phyloP scores from a whole-genome alignment of 2,797 vertebrate species.

The Cuculus canorus region DNA sequence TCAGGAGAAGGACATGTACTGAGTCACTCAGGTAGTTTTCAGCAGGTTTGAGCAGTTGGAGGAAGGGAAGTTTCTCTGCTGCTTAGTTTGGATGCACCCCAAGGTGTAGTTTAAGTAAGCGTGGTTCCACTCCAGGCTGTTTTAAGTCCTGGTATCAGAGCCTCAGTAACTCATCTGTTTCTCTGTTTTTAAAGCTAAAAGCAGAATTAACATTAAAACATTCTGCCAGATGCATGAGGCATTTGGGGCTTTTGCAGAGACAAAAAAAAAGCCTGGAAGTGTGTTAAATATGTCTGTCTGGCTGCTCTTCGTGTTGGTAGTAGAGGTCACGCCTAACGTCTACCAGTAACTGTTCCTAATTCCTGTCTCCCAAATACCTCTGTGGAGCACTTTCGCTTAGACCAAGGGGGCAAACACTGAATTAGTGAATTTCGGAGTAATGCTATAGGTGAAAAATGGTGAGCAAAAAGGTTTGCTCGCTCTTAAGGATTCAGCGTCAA shows the following conservation, averaged over 20 bases:
- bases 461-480: not conserved
- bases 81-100: not conserved
- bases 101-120: not conserved
- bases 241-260: rapidly evolving
- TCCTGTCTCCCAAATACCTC: not conserved
- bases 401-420: not conserved
- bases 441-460: not conserved
- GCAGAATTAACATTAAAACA: not conserved
- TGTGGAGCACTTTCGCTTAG: rapidly evolving
- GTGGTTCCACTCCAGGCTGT: not conserved
- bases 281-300: not conserved
- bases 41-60: not conserved
- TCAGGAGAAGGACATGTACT: not conserved
- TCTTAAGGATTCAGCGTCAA: not conserved
- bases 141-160: not conserved
- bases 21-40: not conserved
- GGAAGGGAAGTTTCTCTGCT: not conserved
- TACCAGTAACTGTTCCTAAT: not conserved
- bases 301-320: not conserved
- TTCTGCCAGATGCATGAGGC: not conserved
- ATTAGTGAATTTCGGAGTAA: not conserved
- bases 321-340: not conserved
- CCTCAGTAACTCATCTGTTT: not conserved
- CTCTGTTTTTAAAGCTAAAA: not conserved
- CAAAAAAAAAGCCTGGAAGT: not conserved